Percentiles rank a stretch among this genome's conserved stretches.
These are phyloP conservation scores for Tyria jacobaeae DNA, from an alignment of 2,888 invertebrate genomes.

Conservation along the genomic window DNA sequence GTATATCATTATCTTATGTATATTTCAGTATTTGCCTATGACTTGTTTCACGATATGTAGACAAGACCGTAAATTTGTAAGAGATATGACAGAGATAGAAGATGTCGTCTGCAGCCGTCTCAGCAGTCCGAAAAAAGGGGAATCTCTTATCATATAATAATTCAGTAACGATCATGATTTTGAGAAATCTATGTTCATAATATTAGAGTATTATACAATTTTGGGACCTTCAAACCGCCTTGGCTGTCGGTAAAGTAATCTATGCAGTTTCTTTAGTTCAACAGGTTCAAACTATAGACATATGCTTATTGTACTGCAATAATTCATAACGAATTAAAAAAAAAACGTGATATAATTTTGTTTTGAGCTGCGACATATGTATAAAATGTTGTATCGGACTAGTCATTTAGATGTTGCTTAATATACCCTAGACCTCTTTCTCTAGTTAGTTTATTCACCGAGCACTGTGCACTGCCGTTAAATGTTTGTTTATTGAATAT, in stretches of 20 bases:
- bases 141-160: neutral
- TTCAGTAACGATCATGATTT: neutral
- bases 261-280: neutral
- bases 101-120: neutral
- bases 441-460: too few species aligned
- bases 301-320: neutral
- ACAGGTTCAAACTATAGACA: too few species aligned
- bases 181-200: neutral
- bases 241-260: neutral
- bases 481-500: too few species aligned
- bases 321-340: neutral
- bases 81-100: slow-evolving; percentile 1
- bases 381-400: too few species aligned
- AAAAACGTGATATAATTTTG: too few species aligned
- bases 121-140: neutral
- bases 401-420: too few species aligned
- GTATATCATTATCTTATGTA: neutral
- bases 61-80: neutral
- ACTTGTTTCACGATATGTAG: neutral
- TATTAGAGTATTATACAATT: too few species aligned
- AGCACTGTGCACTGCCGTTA: too few species aligned
- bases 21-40: neutral
- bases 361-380: too few species aligned
- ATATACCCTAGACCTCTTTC: too few species aligned
- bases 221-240: neutral